Evolutionary conservation across 2,797 vertebrate genomes (phyloP), one percentile per base, ranked within the genome.

Genomic region (Champsocephalus gunnari): DNA sequence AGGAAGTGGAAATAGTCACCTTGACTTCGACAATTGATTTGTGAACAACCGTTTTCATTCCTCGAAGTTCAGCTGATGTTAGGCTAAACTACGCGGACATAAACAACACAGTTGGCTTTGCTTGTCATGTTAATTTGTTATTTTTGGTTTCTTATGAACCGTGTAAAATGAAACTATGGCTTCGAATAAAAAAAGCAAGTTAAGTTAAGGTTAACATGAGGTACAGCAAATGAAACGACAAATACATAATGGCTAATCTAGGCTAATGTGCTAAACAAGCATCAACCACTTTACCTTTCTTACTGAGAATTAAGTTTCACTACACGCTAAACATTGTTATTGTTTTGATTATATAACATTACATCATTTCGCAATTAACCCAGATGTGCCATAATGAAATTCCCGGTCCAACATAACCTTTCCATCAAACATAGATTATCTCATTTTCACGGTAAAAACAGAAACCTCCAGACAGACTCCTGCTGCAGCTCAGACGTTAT

Each of bases 391-490:
- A n/a, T 0, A 1, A 47, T 34, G 56, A 69, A 24, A 53, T 34
- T 19, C 66, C 3, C 16, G 2, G 41, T 66, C 48, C 34, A 53
- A 43, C 65, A 53, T 54, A 48, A 61, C 41, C 62, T 67, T 69
- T 75, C 49, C 34, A 38, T 73, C 65, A 66, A n/a, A 80, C 58
- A 48, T 16, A 12, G 78, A 72, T 75, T 70, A 80, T 76, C 85
- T 87, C 17, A 68, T 75, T 17, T 77, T 63, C 49, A 56, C 80
- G 63, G 47, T 80, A 75, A 86, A 28, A 79, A 79, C 84, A 17
- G 73, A 56, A 48, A 28, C 43, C 54, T 66, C 17, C 74, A 79
- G 75, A 84, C 66, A 16, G 68, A 68, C 67, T 84, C 57, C 71
- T 77, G 58, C 12, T n/a, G 28, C 28, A 28, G 58, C 75, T 50